phyloP scores from a whole-genome alignment of 2,113 vertebrate genomes.

The Phaethon lepturus region DNA sequence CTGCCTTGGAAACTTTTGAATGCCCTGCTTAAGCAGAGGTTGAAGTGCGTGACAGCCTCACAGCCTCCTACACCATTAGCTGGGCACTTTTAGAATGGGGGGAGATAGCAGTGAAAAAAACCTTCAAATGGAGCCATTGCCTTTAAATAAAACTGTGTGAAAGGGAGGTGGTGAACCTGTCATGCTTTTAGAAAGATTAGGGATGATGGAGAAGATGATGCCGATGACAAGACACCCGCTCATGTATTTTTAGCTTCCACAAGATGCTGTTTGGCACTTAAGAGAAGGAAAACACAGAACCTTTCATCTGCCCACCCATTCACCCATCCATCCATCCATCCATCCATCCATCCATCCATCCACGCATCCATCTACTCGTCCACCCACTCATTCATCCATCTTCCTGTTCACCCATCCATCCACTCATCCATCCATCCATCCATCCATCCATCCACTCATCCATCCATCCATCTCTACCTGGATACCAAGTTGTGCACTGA shows the following conservation, averaged over 20 bases:
- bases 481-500: not conserved
- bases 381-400: too few relatives aligned
- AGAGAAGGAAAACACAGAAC: not conserved
- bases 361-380: too few relatives aligned
- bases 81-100: not conserved
- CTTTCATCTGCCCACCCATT: not conserved
- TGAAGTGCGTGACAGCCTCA: not conserved
- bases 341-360: too few relatives aligned
- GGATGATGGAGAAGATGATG: not conserved
- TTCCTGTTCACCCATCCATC: too few relatives aligned
- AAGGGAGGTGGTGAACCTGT: not conserved
- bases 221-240: not conserved
- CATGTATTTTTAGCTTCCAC: not conserved
- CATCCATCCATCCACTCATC: too few relatives aligned
- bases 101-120: not conserved
- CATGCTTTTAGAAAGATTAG: not conserved
- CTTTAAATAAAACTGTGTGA: not conserved
- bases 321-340: not conserved
- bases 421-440: accelerated
- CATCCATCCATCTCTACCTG: not conserved
- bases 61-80: not conserved
- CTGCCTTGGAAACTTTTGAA: not conserved
- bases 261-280: not conserved
- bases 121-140: not conserved
- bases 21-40: not conserved